Conservation (phyloP, 2,113 vertebrate genomes). For the Oriolus oriolus region DNA sequence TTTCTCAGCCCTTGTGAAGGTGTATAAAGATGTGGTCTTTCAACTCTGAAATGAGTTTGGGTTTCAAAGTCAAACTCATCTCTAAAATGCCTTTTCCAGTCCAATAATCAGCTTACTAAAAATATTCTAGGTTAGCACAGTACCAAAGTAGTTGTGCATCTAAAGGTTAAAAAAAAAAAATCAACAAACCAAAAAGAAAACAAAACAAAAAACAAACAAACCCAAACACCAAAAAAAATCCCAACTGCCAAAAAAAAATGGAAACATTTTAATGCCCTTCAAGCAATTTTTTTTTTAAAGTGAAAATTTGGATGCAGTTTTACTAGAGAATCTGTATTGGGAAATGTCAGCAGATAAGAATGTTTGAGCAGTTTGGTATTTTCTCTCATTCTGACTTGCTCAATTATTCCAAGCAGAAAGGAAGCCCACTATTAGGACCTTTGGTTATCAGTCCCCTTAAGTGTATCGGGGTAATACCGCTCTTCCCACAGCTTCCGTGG, state of each 20-base stretch:
- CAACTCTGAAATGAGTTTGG: not conserved
- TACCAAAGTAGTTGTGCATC: not conserved
- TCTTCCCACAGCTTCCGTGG: conserved; percentile 9
- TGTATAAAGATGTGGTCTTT: not conserved
- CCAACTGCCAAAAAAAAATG: not conserved
- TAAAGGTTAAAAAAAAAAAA: not conserved
- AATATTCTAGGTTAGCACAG: not conserved
- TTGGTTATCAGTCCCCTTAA: not conserved
- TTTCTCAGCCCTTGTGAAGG: not conserved
- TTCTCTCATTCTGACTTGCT: not conserved
- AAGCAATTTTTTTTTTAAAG: not conserved
- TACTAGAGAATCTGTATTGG: not conserved
- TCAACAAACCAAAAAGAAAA: not conserved
- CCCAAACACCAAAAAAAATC: not conserved
- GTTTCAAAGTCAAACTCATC: not conserved
- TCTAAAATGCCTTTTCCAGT: not conserved
- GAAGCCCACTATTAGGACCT: not conserved
- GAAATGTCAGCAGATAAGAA: not conserved
- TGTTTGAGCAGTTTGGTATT: not conserved
- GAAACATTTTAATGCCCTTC: not conserved
- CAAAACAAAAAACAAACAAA: not conserved
- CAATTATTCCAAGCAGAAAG: not conserved
- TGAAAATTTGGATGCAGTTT: not conserved
- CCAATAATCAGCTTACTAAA: not conserved
- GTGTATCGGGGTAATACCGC: not conserved